These are phyloP conservation scores for Phengaris alcon DNA, from an alignment of 2,888 invertebrate species.

Conservation along the genomic window DNA sequence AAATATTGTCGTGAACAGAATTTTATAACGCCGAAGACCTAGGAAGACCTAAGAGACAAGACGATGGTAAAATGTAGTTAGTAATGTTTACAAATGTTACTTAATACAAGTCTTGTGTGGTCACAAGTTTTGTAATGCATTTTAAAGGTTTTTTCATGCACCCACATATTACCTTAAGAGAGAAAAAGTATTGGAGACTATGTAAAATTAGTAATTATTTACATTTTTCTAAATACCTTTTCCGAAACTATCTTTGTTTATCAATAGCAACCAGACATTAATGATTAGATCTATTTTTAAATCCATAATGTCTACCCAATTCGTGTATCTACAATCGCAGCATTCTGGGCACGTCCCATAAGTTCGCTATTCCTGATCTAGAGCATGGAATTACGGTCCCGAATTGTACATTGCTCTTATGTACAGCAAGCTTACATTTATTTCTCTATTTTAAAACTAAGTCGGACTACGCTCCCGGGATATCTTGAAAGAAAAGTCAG, in stretches of 20 bases:
- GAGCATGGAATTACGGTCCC: constrained; percentile 3
- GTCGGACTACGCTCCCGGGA: not conserved
- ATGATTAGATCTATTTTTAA: not conserved
- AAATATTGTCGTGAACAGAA: constrained; percentile 14
- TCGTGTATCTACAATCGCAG: not conserved
- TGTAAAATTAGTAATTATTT: too few species aligned
- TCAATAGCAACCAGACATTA: too few species aligned
- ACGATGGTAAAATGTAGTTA: not conserved
- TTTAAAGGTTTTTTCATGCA: too few species aligned
- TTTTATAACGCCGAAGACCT: not conserved
- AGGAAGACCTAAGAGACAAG: not conserved
- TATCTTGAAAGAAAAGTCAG: too few species aligned
- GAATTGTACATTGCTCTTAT: not conserved
- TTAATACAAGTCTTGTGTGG: too few species aligned
- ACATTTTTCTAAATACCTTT: too few species aligned
- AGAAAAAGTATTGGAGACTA: too few species aligned
- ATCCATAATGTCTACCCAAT: not conserved
- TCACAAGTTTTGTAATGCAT: too few species aligned
- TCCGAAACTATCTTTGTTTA: too few species aligned
- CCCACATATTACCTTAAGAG: too few species aligned
- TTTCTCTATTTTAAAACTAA: constrained; percentile 19
- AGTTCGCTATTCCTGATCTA: not conserved
- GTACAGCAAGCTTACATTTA: not conserved
- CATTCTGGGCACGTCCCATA: constrained; percentile 23
- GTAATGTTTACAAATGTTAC: too few species aligned